Percentiles rank a stretch among this genome's conserved stretches.
Conservation (phyloP, 2,113 vertebrate species). For the Heliornis fulica region DNA sequence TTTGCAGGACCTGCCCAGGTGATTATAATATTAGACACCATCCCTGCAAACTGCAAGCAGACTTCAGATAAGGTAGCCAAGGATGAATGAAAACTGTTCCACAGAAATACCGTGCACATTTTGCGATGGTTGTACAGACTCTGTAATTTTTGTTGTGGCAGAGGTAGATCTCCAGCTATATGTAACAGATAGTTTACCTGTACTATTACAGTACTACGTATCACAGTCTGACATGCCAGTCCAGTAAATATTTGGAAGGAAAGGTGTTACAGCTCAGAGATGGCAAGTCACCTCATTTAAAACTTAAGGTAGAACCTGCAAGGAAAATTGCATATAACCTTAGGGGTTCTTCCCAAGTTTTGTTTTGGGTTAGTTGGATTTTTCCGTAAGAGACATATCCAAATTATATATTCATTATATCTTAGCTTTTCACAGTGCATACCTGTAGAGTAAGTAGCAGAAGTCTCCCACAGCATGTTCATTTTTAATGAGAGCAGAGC, state of each 20-base stretch:
- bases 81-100: not conserved
- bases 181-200: not conserved
- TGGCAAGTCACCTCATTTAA: not conserved
- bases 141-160: not conserved
- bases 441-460: constrained; percentile 24
- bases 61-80: not conserved
- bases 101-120: rapidly evolving
- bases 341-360: not conserved
- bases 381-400: not conserved
- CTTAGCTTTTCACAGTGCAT: constrained; percentile 32
- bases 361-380: not conserved
- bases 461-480: constrained; percentile 54
- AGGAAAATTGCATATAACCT: not conserved
- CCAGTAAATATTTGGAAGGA: not conserved
- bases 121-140: rapidly evolving
- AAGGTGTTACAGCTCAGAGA: not conserved
- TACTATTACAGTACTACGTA: not conserved
- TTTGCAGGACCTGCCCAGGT: not conserved
- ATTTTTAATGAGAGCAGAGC: constrained; percentile 65
- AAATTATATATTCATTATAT: constrained; percentile 41
- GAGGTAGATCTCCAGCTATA: not conserved
- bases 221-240: not conserved
- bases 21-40: not conserved
- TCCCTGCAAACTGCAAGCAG: not conserved
- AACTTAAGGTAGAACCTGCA: not conserved